A percentile compares a stretch with the other conserved stretches of the same genome.
Conservation (phyloP, 2,888 invertebrate species). For the Protophormia terraenovae region DNA sequence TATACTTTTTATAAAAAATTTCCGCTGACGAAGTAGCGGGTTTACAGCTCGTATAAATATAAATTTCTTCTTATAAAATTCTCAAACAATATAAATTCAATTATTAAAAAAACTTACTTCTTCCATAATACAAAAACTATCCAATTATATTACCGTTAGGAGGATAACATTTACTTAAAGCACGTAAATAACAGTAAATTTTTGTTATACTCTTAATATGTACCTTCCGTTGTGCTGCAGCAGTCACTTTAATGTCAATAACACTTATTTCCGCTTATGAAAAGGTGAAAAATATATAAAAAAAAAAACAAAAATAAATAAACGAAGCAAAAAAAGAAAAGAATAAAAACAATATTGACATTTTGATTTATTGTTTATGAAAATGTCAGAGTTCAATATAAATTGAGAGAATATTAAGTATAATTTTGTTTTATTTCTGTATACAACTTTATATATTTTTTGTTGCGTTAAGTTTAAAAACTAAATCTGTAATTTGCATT, state of each 20-base stretch:
- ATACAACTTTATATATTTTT: too few species aligned
- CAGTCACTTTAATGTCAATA: constrained; percentile 48
- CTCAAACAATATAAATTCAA: too few species aligned
- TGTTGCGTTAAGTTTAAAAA: too few species aligned
- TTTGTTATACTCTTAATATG: background rate
- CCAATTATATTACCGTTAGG: too few species aligned
- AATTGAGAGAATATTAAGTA: background rate
- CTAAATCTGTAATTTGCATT: too few species aligned
- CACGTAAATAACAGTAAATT: background rate
- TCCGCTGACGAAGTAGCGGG: too few species aligned
- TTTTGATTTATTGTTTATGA: constrained; percentile 36
- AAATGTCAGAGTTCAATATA: constrained; percentile 56
- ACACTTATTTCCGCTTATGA: constrained; percentile 33
- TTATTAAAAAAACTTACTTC: too few species aligned
- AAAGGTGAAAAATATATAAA: constrained; percentile 16
- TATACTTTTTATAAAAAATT: too few species aligned
- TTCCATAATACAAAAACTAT: too few species aligned
- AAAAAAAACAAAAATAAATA: background rate
- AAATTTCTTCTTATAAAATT: too few species aligned
- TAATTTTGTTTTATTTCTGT: background rate
- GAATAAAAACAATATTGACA: constrained; percentile 36
- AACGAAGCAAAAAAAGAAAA: background rate
- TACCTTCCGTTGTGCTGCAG: background rate
- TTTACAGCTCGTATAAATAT: too few species aligned
- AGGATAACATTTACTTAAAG: background rate